These are phyloP conservation scores for Eptatretus burgeri DNA, from an alignment of 2,113 vertebrate genomes.

Conservation along the genomic window DNA sequence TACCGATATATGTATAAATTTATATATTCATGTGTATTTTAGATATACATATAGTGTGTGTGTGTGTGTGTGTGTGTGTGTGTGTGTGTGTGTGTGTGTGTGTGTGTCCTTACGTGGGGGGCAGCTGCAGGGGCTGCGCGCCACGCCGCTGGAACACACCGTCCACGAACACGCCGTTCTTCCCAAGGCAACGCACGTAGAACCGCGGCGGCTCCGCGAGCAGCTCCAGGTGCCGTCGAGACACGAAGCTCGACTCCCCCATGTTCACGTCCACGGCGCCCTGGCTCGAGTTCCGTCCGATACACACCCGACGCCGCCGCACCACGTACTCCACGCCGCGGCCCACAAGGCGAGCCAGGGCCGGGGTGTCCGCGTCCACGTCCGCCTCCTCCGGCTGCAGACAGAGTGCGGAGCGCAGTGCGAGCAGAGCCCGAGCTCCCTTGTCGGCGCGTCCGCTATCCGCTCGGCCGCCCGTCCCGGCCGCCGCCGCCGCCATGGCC, in stretches of 20 bases:
- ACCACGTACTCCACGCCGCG: constrained; percentile 74
- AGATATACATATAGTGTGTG: too few relatives aligned
- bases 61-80: too few relatives aligned
- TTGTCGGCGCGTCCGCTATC: too few relatives aligned
- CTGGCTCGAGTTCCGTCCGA: constrained; percentile 84
- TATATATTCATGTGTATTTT: too few relatives aligned
- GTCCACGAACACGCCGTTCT: constrained; percentile 76
- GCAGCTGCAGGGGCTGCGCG: constrained; percentile 44
- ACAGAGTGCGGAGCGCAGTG: too few relatives aligned
- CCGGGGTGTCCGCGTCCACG: too few relatives aligned
- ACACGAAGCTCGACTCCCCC: constrained; percentile 90
- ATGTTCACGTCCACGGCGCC: constrained; percentile 85
- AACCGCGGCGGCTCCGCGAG: constrained; percentile 51
- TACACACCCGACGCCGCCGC: constrained; percentile 61
- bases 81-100: too few relatives aligned
- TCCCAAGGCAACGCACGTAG: constrained; percentile 50
- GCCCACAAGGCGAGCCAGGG: constrained; percentile 22
- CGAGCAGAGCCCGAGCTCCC: too few relatives aligned
- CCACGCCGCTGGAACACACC: constrained; percentile 75
- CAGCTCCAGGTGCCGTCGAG: constrained; percentile 72
- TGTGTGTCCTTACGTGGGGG: constrained; percentile 36
- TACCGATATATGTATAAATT: too few relatives aligned
- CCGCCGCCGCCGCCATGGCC: too few relatives aligned
- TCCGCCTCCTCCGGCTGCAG: too few relatives aligned
- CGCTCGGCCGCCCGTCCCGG: too few relatives aligned